Conservation (phyloP, 2,888 invertebrate species). For the Neoscelio sp. region DNA sequence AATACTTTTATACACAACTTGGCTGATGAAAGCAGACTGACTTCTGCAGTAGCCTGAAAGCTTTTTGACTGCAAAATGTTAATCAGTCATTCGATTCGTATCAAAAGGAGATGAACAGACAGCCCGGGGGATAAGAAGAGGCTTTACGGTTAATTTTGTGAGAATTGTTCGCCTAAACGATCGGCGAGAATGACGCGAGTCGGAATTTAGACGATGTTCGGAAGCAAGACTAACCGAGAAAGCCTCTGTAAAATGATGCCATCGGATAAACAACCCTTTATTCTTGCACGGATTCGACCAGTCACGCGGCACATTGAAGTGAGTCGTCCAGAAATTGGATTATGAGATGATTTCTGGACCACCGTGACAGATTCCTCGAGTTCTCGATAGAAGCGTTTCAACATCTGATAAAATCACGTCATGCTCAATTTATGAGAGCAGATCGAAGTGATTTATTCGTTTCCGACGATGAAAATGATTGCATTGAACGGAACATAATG, state of each 20-base stretch:
- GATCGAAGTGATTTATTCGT: neutral
- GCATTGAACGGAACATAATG: no score
- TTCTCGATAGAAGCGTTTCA: conserved; percentile 4
- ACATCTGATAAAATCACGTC: conserved; percentile 17
- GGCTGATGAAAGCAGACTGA: conserved; percentile 9
- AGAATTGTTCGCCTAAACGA: conserved; percentile 16
- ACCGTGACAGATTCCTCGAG: conserved; percentile 18
- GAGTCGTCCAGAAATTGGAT: conserved; percentile 53
- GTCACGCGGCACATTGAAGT: conserved; percentile 49
- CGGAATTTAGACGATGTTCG: conserved; percentile 39
- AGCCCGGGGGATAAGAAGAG: neutral
- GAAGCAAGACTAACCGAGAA: conserved; percentile 43
- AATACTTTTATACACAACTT: neutral
- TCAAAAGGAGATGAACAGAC: conserved; percentile 17
- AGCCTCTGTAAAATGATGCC: conserved; percentile 24
- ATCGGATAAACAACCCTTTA: conserved; percentile 54
- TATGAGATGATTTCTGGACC: conserved; percentile 39
- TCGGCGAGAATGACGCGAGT: conserved; percentile 18
- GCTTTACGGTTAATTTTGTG: conserved; percentile 20
- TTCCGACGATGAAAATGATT: neutral
- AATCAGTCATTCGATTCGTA: conserved; percentile 45
- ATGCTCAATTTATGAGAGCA: neutral
- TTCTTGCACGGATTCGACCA: conserved; percentile 46
- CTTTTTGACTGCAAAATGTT: conserved; percentile 10
- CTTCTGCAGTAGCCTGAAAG: conserved; percentile 36